These are phyloP conservation scores for Mormyrus proboscirostris DNA, from an alignment of 2,797 vertebrate genomes.

Conservation along the genomic window DNA sequence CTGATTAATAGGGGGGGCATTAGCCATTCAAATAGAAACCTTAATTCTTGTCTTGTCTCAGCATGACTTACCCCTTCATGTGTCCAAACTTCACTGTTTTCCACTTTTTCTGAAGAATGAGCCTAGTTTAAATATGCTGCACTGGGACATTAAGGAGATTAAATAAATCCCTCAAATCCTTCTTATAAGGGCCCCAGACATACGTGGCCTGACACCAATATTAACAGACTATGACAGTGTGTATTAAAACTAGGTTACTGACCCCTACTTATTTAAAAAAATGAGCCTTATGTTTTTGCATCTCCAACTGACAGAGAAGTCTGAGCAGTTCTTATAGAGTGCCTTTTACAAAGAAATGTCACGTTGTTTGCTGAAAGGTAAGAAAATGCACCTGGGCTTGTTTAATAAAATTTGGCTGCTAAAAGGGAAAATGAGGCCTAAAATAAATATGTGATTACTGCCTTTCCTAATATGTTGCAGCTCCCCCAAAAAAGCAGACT, in stretches of 20 bases:
- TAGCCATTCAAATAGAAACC: background rate
- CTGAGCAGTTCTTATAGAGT: background rate
- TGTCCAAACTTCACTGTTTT: background rate
- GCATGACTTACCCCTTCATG: background rate
- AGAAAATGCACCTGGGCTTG: background rate
- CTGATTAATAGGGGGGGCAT: background rate
- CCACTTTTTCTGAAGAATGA: background rate
- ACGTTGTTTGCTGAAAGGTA: background rate
- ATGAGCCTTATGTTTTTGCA: background rate
- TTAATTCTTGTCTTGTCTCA: background rate
- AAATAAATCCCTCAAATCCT: conserved; percentile 9
- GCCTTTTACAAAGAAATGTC: background rate
- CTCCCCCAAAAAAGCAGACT: background rate
- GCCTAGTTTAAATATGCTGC: conserved; percentile 10
- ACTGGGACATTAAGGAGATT: background rate
- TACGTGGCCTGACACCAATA: background rate
- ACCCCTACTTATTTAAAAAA: background rate
- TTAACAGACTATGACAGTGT: background rate
- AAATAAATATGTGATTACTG: background rate
- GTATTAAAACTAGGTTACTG: background rate
- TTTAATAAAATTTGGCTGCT: background rate
- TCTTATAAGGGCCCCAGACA: background rate
- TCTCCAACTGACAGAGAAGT: background rate
- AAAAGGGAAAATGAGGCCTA: background rate
- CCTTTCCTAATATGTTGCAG: background rate